phyloP scores from a whole-genome alignment of 2,113 vertebrate genomes.

The Orcinus orca region DNA sequence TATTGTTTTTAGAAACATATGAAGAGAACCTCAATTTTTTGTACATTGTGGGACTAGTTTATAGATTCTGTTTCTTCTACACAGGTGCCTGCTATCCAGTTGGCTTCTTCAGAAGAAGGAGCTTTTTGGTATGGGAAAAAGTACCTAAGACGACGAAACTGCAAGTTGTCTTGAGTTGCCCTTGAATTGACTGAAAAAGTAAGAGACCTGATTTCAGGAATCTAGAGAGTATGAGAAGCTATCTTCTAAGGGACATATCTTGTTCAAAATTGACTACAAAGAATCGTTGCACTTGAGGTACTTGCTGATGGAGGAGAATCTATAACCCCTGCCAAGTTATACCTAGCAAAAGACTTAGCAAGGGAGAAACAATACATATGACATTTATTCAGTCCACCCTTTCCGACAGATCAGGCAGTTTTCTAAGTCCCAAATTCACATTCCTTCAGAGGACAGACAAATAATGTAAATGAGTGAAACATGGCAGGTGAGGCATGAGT shows the following conservation, averaged over 20 bases:
- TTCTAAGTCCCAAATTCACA: neutral
- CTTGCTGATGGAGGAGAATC: neutral
- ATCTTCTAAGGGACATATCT: neutral
- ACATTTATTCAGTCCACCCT: neutral
- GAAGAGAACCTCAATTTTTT: conserved; percentile 2
- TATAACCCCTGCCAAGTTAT: neutral
- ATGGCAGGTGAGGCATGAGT: neutral
- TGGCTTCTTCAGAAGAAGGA: neutral
- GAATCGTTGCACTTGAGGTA: neutral
- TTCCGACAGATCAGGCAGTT: neutral
- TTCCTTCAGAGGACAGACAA: neutral
- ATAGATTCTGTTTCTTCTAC: neutral
- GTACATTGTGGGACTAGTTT: neutral
- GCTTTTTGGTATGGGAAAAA: neutral
- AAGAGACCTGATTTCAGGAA: conserved; percentile 7
- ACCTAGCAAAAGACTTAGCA: neutral
- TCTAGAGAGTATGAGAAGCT: neutral
- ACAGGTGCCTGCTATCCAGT: neutral
- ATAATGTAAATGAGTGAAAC: neutral
- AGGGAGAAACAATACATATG: neutral
- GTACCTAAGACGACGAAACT: neutral
- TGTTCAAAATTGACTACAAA: neutral
- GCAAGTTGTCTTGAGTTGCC: neutral
- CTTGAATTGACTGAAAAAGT: neutral
- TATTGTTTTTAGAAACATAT: conserved; percentile 32